Percentiles rank a stretch among this genome's conserved stretches.
phyloP scores from a whole-genome alignment of 2,797 vertebrate genomes.

The Sphenopsis melanotis region DNA sequence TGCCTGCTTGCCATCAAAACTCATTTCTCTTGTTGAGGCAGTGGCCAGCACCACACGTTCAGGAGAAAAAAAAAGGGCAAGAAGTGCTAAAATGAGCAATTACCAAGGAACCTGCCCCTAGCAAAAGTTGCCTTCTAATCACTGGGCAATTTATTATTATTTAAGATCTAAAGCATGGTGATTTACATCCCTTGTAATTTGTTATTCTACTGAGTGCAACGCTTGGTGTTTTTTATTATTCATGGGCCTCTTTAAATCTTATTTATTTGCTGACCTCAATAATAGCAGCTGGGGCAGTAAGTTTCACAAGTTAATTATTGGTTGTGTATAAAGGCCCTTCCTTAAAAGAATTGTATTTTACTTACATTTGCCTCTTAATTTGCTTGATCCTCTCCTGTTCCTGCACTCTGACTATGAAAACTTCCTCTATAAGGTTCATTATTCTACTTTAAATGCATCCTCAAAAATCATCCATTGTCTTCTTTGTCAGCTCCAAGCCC shows the following conservation, averaged over 20 bases:
- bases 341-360: slow-evolving; percentile 4
- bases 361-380: slow-evolving; percentile 23
- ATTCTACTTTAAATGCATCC: neutral
- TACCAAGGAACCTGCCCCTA: slow-evolving; percentile 11
- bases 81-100: slow-evolving; percentile 38
- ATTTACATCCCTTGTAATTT: slow-evolving; percentile 49
- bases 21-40: neutral
- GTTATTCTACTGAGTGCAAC: neutral
- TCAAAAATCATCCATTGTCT: neutral
- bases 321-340: neutral
- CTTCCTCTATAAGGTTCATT: neutral
- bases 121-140: slow-evolving; percentile 43
- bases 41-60: neutral
- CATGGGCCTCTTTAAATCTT: slow-evolving; percentile 37
- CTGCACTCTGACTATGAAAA: neutral
- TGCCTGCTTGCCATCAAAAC: neutral
- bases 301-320: slow-evolving; percentile 42
- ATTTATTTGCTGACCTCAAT: slow-evolving; percentile 34
- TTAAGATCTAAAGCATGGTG: slow-evolving; percentile 39
- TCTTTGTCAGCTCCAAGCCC: neutral
- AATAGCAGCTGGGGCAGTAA: slow-evolving; percentile 14
- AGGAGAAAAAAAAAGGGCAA: neutral
- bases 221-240: slow-evolving; percentile 46
- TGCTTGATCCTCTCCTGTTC: neutral
- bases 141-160: slow-evolving; percentile 32